Base-by-base conservation (phyloP, 2,888 invertebrate genomes). In the Hartigia nigra region DNA sequence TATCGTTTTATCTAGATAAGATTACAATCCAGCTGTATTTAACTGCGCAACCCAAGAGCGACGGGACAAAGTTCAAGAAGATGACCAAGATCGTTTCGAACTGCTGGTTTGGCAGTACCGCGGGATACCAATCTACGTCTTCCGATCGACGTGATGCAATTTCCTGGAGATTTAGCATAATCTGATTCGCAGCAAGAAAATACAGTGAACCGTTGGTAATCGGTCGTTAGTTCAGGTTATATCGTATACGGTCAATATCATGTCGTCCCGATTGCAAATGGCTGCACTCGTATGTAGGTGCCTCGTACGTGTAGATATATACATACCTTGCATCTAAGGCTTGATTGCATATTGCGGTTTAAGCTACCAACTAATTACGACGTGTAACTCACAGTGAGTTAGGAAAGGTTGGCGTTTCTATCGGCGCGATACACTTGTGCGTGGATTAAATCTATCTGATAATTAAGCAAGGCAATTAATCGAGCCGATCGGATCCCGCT, bases 361-460 rank as follows among this genome's bases (percentile, higher is more conserved):
- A 70, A 81, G 77, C 81, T 77, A 77, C 77, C 75, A 76, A 78
- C 79, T 81, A 81, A 81, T 81, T 79, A 81, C 76, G 74, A 69
- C 69, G 76, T 70, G 76, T 70, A 74, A 31, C 72, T 32, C 72
- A 34, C 23, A 72, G 31, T 12, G 72, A 5, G 32, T 72, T 72
- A 34, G 14, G 11, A 72, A 72, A 72, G 14, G 32, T 34, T 34
- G 72, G 31, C 31, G 31, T 32, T 31, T 34, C 72, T 34, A 72
- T 32, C 11, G 12, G 9, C 32, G 55, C 55, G 55, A 55, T 55
- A 55, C 55, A 55, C 31, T 72, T 34, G 72, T 3, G 31, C 31
- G 72, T 34, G 72, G 31, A 72, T 72, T 34, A 34, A 72, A 72
- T 69, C 39, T 74, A 39, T 69, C 69, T 77, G 75, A 80, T 79